These are phyloP conservation scores for Numenius phaeopus DNA, from an alignment of 2,797 vertebrate genomes.

Conservation along the genomic window DNA sequence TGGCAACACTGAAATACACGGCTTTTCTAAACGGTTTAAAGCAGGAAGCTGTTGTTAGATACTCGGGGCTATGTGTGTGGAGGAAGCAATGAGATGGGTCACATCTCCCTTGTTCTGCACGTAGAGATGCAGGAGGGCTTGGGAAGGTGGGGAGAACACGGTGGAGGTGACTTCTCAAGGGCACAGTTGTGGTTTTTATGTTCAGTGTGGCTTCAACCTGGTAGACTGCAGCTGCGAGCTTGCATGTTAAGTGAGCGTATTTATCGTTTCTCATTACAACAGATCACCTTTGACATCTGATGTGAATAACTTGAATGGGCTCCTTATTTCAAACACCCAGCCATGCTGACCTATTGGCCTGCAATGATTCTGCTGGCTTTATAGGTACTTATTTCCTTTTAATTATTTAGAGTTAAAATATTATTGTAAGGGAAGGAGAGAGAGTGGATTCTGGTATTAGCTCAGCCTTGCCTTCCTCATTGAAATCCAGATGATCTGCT, in stretches of 20 bases:
- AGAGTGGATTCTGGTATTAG: neutral
- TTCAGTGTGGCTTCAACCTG: neutral
- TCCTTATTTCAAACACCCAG: neutral
- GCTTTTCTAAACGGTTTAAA: neutral
- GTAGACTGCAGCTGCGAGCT: neutral
- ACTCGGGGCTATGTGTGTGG: neutral
- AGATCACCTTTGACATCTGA: slow-evolving; percentile 23
- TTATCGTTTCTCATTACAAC: slow-evolving; percentile 16
- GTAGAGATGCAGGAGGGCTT: neutral
- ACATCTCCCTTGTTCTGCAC: neutral
- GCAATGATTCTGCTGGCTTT: neutral
- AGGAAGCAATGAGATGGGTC: neutral
- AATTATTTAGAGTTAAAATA: slow-evolving; percentile 35
- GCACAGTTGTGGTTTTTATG: neutral
- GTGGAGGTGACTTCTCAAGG: slow-evolving; percentile 10
- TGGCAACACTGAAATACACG: neutral
- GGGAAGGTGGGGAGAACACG: neutral
- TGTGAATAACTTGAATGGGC: neutral
- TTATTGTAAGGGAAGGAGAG: neutral
- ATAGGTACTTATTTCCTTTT: slow-evolving; percentile 15
- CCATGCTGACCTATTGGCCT: neutral
- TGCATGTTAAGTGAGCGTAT: neutral
- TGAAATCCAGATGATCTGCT: neutral
- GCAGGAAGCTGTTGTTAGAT: neutral
- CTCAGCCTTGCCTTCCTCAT: neutral